Evolutionary conservation across 2,888 invertebrate genomes (phyloP).

Genomic region (Andrena hattorfiana): DNA sequence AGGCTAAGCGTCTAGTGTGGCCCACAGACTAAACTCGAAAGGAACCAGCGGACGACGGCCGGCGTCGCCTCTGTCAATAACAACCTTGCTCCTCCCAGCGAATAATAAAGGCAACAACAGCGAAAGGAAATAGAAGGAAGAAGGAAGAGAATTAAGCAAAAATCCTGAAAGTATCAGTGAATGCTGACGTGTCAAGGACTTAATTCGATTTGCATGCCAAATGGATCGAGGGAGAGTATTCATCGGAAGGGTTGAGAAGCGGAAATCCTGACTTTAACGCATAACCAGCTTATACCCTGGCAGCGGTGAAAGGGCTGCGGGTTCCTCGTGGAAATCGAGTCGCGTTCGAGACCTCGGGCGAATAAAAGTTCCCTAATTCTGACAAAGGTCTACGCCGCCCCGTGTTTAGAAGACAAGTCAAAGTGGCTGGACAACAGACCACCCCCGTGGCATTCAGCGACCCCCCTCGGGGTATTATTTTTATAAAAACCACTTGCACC

Average conservation of each 20-base stretch:
- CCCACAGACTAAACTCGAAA: slow-evolving; percentile 72
- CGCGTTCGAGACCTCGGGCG: slow-evolving; percentile 51
- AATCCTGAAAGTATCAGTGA: too few species aligned
- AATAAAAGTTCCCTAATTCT: slow-evolving; percentile 77
- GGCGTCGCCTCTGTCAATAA: slow-evolving; percentile 20
- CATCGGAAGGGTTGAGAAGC: not conserved
- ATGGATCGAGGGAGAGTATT: too few species aligned
- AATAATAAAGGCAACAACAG: not conserved
- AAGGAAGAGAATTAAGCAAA: too few species aligned
- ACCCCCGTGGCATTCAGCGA: slow-evolving; percentile 69
- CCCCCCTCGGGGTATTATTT: slow-evolving; percentile 60
- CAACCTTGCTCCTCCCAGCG: not conserved
- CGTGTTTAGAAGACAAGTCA: slow-evolving; percentile 71
- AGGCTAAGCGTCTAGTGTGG: slow-evolving; percentile 82
- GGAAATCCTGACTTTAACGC: slow-evolving; percentile 25
- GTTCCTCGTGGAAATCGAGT: slow-evolving; percentile 46
- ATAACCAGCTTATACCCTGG: slow-evolving; percentile 13
- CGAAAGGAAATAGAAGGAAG: not conserved
- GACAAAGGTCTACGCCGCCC: slow-evolving; percentile 74
- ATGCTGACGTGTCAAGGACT: too few species aligned
- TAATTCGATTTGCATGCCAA: too few species aligned
- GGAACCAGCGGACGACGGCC: slow-evolving; percentile 12
- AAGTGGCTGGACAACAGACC: slow-evolving; percentile 75
- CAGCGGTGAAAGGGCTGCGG: slow-evolving; percentile 14
- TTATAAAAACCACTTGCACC: slow-evolving; percentile 45